Percentiles rank a stretch among this genome's conserved stretches.
phyloP scores from a whole-genome alignment of 2,113 vertebrate species.

The Microtus richardsoni region DNA sequence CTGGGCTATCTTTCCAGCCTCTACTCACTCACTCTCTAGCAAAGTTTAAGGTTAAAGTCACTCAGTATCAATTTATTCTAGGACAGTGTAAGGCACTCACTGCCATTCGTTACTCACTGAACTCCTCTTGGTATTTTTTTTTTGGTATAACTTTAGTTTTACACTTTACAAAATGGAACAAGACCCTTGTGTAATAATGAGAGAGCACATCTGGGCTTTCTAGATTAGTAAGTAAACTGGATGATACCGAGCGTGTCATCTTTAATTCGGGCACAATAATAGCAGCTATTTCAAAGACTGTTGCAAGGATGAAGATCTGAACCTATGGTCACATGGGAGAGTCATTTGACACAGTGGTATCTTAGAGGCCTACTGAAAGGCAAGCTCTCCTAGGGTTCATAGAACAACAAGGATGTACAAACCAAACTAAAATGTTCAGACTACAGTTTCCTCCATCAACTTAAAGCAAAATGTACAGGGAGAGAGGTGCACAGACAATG shows the following conservation, averaged over 20 bases:
- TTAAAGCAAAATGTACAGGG: neutral
- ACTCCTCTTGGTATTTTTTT: neutral
- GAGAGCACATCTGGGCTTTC: neutral
- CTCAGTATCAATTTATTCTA: neutral
- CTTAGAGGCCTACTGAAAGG: neutral
- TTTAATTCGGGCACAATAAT: neutral
- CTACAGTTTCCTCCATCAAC: neutral
- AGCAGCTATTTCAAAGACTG: neutral
- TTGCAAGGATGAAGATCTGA: neutral
- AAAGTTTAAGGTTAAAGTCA: neutral
- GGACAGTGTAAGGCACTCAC: neutral
- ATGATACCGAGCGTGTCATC: neutral
- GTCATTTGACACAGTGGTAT: neutral
- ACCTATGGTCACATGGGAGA: too few relatives aligned
- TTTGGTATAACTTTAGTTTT: neutral
- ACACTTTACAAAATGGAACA: neutral
- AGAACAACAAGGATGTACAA: neutral
- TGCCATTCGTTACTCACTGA: neutral
- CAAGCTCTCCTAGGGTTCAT: neutral
- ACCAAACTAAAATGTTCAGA: neutral
- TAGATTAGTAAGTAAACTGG: neutral
- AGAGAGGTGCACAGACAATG: neutral
- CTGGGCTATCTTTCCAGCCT: neutral
- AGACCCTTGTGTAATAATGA: neutral
- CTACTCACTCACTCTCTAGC: neutral